Evolutionary conservation across 2,888 invertebrate genomes (phyloP).

Genomic region (Coremacera marginata): DNA sequence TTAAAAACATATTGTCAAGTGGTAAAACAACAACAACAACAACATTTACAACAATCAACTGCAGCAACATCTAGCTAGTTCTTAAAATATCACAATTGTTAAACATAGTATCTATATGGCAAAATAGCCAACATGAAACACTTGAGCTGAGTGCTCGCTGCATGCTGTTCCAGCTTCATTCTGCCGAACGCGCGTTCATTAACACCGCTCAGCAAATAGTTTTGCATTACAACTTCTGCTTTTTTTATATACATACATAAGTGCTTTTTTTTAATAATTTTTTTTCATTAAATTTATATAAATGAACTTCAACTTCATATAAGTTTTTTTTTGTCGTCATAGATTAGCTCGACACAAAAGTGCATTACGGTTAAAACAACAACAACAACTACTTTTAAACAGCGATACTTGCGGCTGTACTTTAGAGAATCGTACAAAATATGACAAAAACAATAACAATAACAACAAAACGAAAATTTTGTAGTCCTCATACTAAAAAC

Average conservation of each 20-base stretch:
- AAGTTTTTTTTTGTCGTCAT: slow-evolving; percentile 4
- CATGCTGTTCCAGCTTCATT: background rate
- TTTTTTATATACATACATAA: background rate
- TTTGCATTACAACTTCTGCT: background rate
- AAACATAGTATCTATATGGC: background rate
- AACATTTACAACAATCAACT: slow-evolving; percentile 4
- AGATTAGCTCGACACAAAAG: slow-evolving; percentile 21
- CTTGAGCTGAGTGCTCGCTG: background rate
- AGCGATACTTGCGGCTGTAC: background rate
- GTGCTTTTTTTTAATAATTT: background rate
- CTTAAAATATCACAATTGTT: background rate
- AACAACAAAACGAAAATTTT: slow-evolving; percentile 5
- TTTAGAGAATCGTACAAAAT: background rate
- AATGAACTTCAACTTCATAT: background rate
- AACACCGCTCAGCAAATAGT: background rate
- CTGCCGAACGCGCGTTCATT: background rate
- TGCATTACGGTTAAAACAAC: slow-evolving; percentile 6
- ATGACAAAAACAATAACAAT: slow-evolving; percentile 22
- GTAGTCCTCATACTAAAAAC: slow-evolving; percentile 45
- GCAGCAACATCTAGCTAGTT: slow-evolving; percentile 19
- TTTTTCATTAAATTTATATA: slow-evolving; percentile 15
- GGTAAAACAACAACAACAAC: slow-evolving; percentile 33
- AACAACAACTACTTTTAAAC: slow-evolving; percentile 26
- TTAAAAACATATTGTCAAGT: slow-evolving; percentile 69
- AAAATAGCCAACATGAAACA: slow-evolving; percentile 10